Conservation (phyloP, 2,888 invertebrate species). For the Lycia hirtaria region DNA sequence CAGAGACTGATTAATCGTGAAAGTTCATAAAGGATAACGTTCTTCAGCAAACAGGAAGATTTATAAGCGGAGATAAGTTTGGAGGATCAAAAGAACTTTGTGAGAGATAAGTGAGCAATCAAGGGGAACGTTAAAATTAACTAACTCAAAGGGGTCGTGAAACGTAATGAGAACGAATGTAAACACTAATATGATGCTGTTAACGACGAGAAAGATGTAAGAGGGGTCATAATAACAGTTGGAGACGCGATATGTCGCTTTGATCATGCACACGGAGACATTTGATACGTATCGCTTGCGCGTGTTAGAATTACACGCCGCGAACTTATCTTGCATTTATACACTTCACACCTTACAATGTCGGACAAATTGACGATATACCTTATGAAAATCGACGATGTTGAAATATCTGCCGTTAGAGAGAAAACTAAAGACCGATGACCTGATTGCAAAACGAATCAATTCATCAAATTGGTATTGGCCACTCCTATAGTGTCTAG, state of each 20-base stretch:
- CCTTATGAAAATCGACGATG: neutral
- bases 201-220: conserved; percentile 36
- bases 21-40: conserved; percentile 31
- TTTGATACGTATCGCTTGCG: conserved; percentile 53
- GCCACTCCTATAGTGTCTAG: conserved; percentile 39
- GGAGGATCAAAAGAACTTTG: conserved; percentile 24
- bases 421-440: conserved; percentile 32
- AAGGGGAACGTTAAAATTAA: conserved; percentile 29
- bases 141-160: conserved; percentile 37
- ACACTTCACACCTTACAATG: conserved; percentile 19
- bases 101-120: conserved; percentile 35
- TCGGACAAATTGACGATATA: neutral
- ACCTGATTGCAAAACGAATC: conserved; percentile 40
- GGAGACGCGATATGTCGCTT: conserved; percentile 38
- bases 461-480: conserved; percentile 31
- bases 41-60: conserved; percentile 33
- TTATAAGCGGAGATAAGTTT: conserved; percentile 31
- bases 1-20: conserved; percentile 32
- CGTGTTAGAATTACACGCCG: conserved; percentile 50
- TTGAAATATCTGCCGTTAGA: neutral
- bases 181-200: conserved; percentile 39
- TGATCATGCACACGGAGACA: conserved; percentile 46
- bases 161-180: conserved; percentile 37
- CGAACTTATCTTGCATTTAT: conserved; percentile 28
- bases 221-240: conserved; percentile 35